A percentile compares a stretch with the other conserved stretches of the same genome.
Evolutionary conservation across 1,140 invertebrate genomes (phyloP).

Genomic region (Schlechtendalia chinensis): DNA sequence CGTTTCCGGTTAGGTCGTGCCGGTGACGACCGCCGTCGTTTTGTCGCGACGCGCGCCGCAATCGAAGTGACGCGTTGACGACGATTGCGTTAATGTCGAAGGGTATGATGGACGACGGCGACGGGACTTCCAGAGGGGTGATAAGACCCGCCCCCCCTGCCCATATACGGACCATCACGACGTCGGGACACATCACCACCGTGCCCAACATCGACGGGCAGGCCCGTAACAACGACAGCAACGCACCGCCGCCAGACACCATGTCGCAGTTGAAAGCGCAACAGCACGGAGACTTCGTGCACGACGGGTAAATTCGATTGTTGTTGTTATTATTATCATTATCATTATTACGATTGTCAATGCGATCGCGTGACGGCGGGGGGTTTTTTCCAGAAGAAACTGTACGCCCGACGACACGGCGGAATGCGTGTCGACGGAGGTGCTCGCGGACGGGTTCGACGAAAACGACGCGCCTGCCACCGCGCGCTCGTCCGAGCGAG

Average conservation of each 20-base stretch:
- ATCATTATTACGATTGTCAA: too few relatives aligned
- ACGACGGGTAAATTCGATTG: conserved; percentile 37
- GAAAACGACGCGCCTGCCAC: conserved; percentile 2
- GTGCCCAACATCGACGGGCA: conserved; percentile 31
- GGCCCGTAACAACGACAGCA: not conserved
- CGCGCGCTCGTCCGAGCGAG: not conserved
- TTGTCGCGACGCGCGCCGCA: too few relatives aligned
- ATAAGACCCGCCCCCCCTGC: conserved; percentile 51
- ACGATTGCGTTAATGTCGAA: too few relatives aligned
- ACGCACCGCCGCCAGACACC: not conserved
- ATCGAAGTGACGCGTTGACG: too few relatives aligned
- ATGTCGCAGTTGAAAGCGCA: conserved; percentile 40
- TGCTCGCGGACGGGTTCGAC: conserved; percentile 5
- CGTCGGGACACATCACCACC: conserved; percentile 53
- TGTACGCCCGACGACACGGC: conserved; percentile 35
- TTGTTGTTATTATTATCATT: too few relatives aligned
- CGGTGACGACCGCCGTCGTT: too few relatives aligned
- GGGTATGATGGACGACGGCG: conserved; percentile 33
- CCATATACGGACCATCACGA: conserved; percentile 53
- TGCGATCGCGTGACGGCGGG: too few relatives aligned
- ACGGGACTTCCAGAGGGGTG: conserved; percentile 50
- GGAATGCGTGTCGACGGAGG: conserved; percentile 38
- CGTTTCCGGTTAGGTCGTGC: too few relatives aligned
- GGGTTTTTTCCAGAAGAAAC: not conserved
- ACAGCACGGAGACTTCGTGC: conserved; percentile 24